A percentile compares a stretch with the other conserved stretches of the same genome.
Conservation (phyloP, 35 echinoderm and acorn worm species). For the Apostichopus californicus region DNA sequence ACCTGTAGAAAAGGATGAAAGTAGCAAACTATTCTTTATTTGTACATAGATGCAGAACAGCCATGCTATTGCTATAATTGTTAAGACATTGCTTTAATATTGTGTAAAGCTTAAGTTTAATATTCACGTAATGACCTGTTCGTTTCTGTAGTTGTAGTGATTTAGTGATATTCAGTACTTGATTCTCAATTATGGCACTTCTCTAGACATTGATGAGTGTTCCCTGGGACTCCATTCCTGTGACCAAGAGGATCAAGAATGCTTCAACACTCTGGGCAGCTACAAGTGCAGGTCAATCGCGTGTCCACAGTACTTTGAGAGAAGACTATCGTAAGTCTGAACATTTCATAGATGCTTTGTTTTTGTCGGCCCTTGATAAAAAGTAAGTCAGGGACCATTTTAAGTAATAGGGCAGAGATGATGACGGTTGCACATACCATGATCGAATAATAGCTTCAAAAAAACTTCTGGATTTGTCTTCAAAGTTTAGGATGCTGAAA, state of each 20-base stretch:
- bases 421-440: background rate
- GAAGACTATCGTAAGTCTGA: slow-evolving; percentile 60
- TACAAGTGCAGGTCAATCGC: slow-evolving; percentile 68
- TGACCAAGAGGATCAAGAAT: slow-evolving; percentile 7
- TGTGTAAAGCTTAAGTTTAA: too few species aligned
- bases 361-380: too few species aligned
- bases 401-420: too few species aligned
- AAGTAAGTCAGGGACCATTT: too few species aligned
- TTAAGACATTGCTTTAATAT: too few species aligned
- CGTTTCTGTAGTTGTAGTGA: too few species aligned
- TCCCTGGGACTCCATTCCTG: slow-evolving; percentile 40
- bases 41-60: too few species aligned
- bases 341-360: background rate
- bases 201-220: slow-evolving; percentile 79
- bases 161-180: background rate
- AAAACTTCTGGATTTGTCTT: too few species aligned
- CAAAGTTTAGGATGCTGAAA: too few species aligned
- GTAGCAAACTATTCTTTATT: too few species aligned
- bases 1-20: too few species aligned
- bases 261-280: slow-evolving; percentile 77
- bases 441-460: background rate
- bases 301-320: slow-evolving; percentile 71
- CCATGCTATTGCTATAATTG: too few species aligned
- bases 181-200: background rate
- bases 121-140: background rate